A percentile compares a stretch with the other conserved stretches of the same genome.
phyloP scores from a whole-genome alignment of 1,140 invertebrate genomes.

The Ips typographus region DNA sequence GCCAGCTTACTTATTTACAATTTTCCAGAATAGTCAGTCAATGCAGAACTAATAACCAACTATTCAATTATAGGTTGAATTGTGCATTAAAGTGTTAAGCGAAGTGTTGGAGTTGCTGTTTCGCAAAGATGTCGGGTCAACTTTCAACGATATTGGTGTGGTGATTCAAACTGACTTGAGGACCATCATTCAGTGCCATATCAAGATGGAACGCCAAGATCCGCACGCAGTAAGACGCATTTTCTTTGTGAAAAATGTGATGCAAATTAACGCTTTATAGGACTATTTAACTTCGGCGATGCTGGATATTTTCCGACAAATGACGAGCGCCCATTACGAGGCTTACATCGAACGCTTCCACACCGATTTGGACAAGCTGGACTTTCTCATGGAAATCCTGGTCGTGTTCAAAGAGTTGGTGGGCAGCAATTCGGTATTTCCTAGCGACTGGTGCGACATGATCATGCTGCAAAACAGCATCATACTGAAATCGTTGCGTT shows the following conservation, averaged over 20 bases:
- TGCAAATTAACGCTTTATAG: conserved; percentile 54
- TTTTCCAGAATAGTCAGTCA: too few relatives aligned
- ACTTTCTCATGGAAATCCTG: conserved; percentile 87
- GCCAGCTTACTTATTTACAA: too few relatives aligned
- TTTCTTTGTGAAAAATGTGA: not conserved
- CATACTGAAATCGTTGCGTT: conserved; percentile 74
- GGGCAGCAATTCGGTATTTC: conserved; percentile 73
- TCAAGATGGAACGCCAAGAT: conserved; percentile 75
- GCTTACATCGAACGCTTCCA: conserved; percentile 73
- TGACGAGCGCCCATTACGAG: conserved; percentile 82
- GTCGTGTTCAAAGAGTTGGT: conserved; percentile 86
- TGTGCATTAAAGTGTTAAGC: conserved; percentile 86
- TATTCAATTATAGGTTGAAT: conserved; percentile 65
- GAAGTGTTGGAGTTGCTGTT: conserved; percentile 87
- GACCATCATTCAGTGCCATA: conserved; percentile 83
- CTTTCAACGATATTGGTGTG: conserved; percentile 74
- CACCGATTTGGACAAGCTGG: conserved; percentile 65
- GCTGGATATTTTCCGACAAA: conserved; percentile 84
- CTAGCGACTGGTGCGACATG: conserved; percentile 93
- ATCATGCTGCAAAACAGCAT: conserved; percentile 91
- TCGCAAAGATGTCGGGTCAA: conserved; percentile 64
- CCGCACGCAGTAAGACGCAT: conserved; percentile 64
- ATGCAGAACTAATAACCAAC: not conserved
- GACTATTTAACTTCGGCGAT: conserved; percentile 83
- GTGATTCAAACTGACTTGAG: conserved; percentile 76